Percentiles rank a stretch among this genome's conserved stretches.
phyloP scores from a whole-genome alignment of 1,140 invertebrate genomes.

The Zaprionus taronus region DNA sequence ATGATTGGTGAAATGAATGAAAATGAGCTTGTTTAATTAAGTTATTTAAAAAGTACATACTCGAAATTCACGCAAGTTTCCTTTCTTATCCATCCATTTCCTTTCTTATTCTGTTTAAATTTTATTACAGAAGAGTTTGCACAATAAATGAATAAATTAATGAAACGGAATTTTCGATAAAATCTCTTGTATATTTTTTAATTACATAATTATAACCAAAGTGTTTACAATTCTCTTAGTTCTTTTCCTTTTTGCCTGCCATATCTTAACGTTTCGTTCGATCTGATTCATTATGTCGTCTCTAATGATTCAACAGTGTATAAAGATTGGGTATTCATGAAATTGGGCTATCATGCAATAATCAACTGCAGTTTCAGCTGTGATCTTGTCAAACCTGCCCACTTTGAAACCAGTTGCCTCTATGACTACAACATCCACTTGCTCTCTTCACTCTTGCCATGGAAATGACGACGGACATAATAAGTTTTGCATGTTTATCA shows the following conservation, averaged over 20 bases:
- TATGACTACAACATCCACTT: not conserved
- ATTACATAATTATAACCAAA: no score
- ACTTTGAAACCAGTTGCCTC: not conserved
- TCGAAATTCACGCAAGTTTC: no score
- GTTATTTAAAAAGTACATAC: no score
- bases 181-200: no score
- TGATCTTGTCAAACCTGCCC: constrained; percentile 10
- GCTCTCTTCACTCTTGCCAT: not conserved
- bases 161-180: no score
- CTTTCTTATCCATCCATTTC: no score
- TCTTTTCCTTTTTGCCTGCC: not conserved
- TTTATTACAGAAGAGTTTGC: no score
- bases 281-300: not conserved
- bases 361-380: not conserved
- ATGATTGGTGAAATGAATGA: no score
- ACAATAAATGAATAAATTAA: no score
- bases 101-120: no score
- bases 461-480: constrained; percentile 9
- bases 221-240: not conserved
- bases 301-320: not conserved
- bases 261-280: not conserved
- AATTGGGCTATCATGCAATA: not conserved
- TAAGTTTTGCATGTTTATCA: constrained; percentile 24
- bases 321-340: not conserved
- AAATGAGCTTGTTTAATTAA: no score